Base-by-base conservation (phyloP, 2,888 invertebrate genomes). In the Callyntrura sp. region DNA sequence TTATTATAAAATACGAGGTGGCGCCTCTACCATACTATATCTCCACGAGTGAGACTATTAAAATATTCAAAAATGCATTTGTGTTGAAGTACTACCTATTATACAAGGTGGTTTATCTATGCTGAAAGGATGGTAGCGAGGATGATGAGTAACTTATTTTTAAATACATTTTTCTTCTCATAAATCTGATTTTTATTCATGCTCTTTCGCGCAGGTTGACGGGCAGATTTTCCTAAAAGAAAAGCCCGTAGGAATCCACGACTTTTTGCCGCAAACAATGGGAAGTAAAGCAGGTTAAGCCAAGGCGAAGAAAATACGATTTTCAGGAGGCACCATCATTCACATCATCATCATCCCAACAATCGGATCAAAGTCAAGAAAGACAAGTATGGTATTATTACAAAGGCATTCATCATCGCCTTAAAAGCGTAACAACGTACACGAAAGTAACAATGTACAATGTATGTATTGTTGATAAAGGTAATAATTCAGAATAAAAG, bases 281-380 rank as follows among this genome's bases (percentile, higher is more conserved):
- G 43, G 45, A 70, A 70, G 70, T 70, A 70, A 70, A 70, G 70
- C 70, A 70, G 70, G 70, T 70, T 70, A 70, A 70, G 45, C 70
- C 70, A 70, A 70, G 45, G 9, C 23, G n/a, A 62, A 62, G 23
- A 12, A 62, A 25, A 51, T 12, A 14, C 51, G 51, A 51, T 51
- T 51, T 51, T n/a, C n/a, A n/a, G 57, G 14, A 17, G 17, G 62
- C 23, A 62, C 5, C 23, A 62, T 9, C 11, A 8, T 25, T 23
- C 23, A 0, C 23, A 62, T 9, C 11, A 8, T 25, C 62, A 23
- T 14, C 35, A 3, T 35, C 6, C 35, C 35, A 35, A 35, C 35
- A 35, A 35, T 35, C 35, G 35, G 35, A 35, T 68, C 68, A 68
- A 68, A 68, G 68, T 68, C 20, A 25, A 23, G n/a, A 68, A 68